Base-by-base conservation (phyloP, 1,140 invertebrate genomes). In the Temnothorax nylanderi region DNA sequence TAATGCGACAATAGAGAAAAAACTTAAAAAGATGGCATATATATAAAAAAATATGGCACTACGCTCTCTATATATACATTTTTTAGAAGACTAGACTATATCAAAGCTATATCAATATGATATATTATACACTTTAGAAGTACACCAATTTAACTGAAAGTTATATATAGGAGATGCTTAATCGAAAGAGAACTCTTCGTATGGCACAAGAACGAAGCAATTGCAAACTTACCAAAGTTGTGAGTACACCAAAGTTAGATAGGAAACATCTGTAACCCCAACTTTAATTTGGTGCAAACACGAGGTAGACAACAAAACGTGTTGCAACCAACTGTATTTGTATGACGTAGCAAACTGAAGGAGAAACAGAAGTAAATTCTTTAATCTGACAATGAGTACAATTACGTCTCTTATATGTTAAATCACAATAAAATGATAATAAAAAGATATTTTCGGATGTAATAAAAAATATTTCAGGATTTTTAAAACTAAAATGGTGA, bases 251-350 rank as follows among this genome's bases (percentile, higher is more conserved):
- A 32, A 82, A 82, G 80, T 75, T 84, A 84, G 41, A 84, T 84
- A 84, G 54, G 80, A 84, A 84, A 84, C 69, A 84, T 84, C 54
- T 37, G 80, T 84, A 84, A 84, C 18, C 54, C 54, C 54, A 84
- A 74, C 80, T 84, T 84, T 74, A 75, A 84, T 84, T 84, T 37
- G 69, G 69, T 21, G 26, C 69, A 84, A 84, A 60, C 32, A 75
- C 54, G 16, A 62, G 47, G 32, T 60, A 62, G 69, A 74, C 54
- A 74, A 84, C 41, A 75, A 84, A 84, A 75, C 54, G 54, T 37
- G 32, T 75, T 74, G 54, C 51, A 54, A 37, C 60, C 44, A 54
- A 47, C 67, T 10, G 54, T 74, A 44, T 72, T 60, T 47, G 41
- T 60, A 84, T 21, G 54, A 62, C 18, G 60, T 56, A 56, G 49